Evolutionary conservation across 2,113 vertebrate genomes (phyloP).

Genomic region (Noctilio leporinus): DNA sequence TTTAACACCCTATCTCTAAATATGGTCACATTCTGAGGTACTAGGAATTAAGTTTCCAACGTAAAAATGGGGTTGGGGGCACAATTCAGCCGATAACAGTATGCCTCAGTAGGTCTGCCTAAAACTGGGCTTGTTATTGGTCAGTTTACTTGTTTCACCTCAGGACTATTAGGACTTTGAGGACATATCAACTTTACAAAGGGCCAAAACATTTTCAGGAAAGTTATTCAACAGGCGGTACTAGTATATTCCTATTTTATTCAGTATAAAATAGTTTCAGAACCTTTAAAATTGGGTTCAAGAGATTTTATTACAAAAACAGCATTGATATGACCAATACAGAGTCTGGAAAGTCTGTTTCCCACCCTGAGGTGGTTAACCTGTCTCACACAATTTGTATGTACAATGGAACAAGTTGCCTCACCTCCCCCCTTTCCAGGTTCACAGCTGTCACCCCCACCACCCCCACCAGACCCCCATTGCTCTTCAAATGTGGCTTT

Average conservation of each 20-base stretch:
- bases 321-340: not conserved
- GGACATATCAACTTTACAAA: not conserved
- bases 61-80: not conserved
- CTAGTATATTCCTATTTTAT: not conserved
- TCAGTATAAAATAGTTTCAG: not conserved
- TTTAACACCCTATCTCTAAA: not conserved
- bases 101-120: not conserved
- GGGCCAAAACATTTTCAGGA: not conserved
- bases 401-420: accelerated
- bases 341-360: constrained; percentile 8
- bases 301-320: not conserved
- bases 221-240: not conserved
- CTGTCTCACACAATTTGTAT: not conserved
- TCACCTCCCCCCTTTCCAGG: not conserved
- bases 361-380: not conserved
- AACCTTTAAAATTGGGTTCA: not conserved
- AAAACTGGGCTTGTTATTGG: not conserved
- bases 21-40: not conserved
- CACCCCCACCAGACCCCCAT: not conserved
- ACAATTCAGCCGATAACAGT: accelerated
- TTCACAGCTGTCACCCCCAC: accelerated
- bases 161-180: not conserved
- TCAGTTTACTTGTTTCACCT: not conserved
- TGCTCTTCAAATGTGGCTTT: not conserved
- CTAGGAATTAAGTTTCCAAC: not conserved